Percentiles rank a stretch among this genome's conserved stretches.
phyloP scores from a whole-genome alignment of 2,888 invertebrate species.

The Acanthosepion esculentum region DNA sequence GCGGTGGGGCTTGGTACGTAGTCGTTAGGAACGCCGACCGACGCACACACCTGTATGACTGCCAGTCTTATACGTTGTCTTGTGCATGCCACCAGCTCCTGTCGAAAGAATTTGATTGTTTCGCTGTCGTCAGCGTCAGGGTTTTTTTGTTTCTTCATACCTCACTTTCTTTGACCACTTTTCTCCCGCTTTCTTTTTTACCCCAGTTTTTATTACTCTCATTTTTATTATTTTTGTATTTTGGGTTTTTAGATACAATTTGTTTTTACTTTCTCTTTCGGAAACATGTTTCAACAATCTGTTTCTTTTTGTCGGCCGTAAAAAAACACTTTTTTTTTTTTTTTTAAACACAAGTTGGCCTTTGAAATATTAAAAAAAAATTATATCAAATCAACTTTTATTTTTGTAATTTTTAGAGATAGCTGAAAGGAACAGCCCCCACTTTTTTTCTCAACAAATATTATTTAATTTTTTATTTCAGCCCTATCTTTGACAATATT shows the following conservation, averaged over 20 bases:
- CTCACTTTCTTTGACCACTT: neutral
- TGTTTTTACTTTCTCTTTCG: neutral
- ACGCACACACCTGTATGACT: neutral
- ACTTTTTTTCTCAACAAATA: too few species aligned
- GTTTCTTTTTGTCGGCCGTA: neutral
- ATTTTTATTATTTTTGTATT: neutral
- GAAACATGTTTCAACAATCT: neutral
- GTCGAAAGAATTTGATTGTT: neutral
- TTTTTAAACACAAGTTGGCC: neutral
- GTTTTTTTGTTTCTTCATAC: neutral
- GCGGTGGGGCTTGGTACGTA: neutral
- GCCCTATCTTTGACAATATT: too few species aligned
- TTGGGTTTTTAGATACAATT: neutral
- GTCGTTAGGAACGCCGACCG: neutral
- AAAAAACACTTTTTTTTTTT: neutral
- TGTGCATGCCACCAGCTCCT: neutral
- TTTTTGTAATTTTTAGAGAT: too few species aligned
- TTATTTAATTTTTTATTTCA: too few species aligned
- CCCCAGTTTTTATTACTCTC: neutral
- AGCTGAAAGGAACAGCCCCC: too few species aligned
- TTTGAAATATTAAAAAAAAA: too few species aligned
- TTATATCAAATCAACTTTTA: too few species aligned
- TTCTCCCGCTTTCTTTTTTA: too few species aligned
- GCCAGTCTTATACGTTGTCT: neutral
- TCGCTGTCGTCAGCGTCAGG: neutral